These are phyloP conservation scores for Psilopsiagon aurifrons DNA, from an alignment of 2,113 vertebrate genomes.

Conservation along the genomic window DNA sequence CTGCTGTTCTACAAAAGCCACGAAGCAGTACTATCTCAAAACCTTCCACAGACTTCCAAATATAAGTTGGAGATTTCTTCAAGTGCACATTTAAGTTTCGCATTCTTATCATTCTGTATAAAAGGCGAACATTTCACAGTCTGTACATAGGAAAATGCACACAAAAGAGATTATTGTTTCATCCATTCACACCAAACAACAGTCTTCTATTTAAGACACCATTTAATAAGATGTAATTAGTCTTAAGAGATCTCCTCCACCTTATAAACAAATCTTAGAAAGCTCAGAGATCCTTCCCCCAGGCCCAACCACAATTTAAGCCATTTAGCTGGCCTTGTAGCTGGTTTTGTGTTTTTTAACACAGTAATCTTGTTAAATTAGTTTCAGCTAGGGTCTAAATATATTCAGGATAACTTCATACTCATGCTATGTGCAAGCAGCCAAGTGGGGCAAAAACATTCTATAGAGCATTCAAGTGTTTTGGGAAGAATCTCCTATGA, in stretches of 20 bases:
- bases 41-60: background rate
- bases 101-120: background rate
- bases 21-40: background rate
- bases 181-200: background rate
- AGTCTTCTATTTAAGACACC: background rate
- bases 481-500: background rate
- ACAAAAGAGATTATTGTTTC: background rate
- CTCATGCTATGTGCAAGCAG: background rate
- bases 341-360: background rate
- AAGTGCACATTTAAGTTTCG: background rate
- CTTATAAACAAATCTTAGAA: background rate
- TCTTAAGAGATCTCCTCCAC: background rate
- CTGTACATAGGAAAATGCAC: background rate
- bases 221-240: background rate
- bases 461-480: fast-evolving
- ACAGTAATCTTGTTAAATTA: background rate
- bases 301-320: background rate
- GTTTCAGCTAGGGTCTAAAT: background rate
- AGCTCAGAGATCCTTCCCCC: background rate
- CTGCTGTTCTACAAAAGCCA: background rate
- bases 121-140: background rate
- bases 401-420: background rate
- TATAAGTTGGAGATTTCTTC: background rate
- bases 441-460: fast-evolving
- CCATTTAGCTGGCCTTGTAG: background rate